These are phyloP conservation scores for Helicolenus hilgendorfi DNA, from an alignment of 2,797 vertebrate genomes.

Conservation along the genomic window DNA sequence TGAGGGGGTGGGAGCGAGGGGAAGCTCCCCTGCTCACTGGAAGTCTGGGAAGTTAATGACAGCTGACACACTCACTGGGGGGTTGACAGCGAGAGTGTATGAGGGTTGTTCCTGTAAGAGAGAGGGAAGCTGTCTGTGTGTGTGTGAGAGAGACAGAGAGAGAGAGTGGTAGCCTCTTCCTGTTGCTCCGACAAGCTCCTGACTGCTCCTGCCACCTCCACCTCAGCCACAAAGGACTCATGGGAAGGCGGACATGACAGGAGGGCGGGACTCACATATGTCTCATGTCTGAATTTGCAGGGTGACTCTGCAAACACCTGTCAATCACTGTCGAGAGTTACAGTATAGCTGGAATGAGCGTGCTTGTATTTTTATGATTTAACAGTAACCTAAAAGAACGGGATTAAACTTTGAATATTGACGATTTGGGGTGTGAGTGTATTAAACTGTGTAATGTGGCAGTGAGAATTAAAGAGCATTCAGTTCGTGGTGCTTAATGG, in stretches of 20 bases:
- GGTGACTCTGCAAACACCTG: conserved; percentile 91
- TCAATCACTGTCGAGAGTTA: conserved; percentile 93
- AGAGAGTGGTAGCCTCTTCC: conserved; percentile 78
- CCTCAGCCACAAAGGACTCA: conserved; percentile 87
- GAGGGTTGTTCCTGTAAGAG: conserved; percentile 62
- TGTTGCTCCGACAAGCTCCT: conserved; percentile 84
- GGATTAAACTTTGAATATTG: neutral
- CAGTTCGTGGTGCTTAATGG: fast-evolving
- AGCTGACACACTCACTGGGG: conserved; percentile 78
- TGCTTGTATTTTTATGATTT: conserved; percentile 18
- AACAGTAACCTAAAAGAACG: neutral
- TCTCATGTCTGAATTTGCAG: conserved; percentile 92
- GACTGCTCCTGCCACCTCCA: conserved; percentile 87
- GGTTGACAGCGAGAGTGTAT: conserved; percentile 74
- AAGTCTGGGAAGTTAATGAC: conserved; percentile 81
- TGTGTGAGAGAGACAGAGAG: conserved; percentile 5
- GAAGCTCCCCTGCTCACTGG: conserved; percentile 65
- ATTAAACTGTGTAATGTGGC: neutral
- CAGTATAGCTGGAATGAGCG: conserved; percentile 61
- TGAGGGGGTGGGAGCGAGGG: conserved; percentile 50
- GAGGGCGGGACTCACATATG: conserved; percentile 94
- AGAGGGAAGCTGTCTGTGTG: conserved; percentile 39
- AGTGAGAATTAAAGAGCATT: neutral
- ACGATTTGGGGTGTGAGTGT: neutral
- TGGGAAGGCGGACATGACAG: conserved; percentile 90